Conservation (phyloP, 2,797 vertebrate genomes). For the Sebastes hopkinsi region DNA sequence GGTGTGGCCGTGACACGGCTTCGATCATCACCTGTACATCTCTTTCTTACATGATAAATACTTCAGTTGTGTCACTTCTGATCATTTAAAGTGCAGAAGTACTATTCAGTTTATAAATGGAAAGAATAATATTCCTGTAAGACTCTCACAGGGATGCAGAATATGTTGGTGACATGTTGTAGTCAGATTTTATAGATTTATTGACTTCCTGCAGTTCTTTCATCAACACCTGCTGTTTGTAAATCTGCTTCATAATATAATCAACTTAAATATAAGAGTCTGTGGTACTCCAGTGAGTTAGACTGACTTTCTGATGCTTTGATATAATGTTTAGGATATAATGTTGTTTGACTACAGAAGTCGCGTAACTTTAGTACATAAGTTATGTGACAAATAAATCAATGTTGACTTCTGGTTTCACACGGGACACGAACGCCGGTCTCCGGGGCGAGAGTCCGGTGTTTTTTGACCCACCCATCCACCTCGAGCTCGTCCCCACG, state of each 20-base stretch:
- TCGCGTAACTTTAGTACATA: too few species aligned
- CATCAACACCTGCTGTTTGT: not conserved
- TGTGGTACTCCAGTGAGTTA: not conserved
- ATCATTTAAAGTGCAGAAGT: not conserved
- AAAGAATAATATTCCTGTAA: not conserved
- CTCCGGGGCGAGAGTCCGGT: too few species aligned
- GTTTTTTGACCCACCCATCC: too few species aligned
- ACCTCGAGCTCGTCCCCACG: too few species aligned
- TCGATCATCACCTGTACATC: slow-evolving; percentile 11
- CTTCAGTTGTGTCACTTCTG: not conserved
- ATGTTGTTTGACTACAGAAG: not conserved
- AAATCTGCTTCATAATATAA: not conserved
- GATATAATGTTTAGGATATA: not conserved
- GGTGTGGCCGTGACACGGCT: not conserved
- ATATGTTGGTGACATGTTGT: not conserved
- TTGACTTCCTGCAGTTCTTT: not conserved
- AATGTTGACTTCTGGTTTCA: too few species aligned
- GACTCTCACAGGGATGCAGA: not conserved
- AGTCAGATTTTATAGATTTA: not conserved
- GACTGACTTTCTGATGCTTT: not conserved
- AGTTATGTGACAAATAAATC: too few species aligned
- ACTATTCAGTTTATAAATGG: not conserved
- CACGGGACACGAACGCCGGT: too few species aligned
- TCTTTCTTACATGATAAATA: not conserved
- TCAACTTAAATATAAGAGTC: not conserved